Percentiles rank a stretch among this genome's conserved stretches.
Evolutionary conservation across 2,888 invertebrate species (phyloP).

Genomic region (Brachypalpus laphriformis): DNA sequence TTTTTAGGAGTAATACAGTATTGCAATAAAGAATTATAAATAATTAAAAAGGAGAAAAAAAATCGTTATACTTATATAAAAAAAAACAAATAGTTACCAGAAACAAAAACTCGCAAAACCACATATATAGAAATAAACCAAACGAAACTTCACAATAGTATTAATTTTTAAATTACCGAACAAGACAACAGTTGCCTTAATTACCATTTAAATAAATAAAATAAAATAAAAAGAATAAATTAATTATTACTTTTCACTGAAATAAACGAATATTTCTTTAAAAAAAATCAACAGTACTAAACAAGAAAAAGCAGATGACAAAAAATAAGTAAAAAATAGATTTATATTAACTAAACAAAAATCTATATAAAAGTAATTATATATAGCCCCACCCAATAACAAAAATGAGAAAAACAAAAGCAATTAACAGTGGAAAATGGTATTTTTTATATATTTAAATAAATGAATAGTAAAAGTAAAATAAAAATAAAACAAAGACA

Average conservation of each 20-base stretch:
- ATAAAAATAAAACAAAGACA: constrained; percentile 38
- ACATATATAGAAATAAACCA: constrained; percentile 73
- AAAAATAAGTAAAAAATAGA: too few species aligned
- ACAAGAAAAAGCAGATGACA: constrained; percentile 50
- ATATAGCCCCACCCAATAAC: constrained; percentile 72
- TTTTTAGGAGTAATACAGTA: constrained; percentile 72
- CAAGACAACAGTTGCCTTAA: constrained; percentile 75
- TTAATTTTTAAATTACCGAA: constrained; percentile 74
- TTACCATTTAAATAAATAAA: constrained; percentile 69
- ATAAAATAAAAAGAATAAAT: constrained; percentile 39
- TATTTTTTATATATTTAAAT: constrained; percentile 75
- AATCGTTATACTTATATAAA: constrained; percentile 73
- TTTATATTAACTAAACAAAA: constrained; percentile 69
- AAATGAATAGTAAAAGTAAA: constrained; percentile 65
- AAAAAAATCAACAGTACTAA: constrained; percentile 53
- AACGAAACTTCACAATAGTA: constrained; percentile 73
- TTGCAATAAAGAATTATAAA: constrained; percentile 66
- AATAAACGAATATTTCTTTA: constrained; percentile 72
- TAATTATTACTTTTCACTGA: constrained; percentile 69
- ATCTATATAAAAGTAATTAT: constrained; percentile 64
- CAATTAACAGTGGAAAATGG: constrained; percentile 72
- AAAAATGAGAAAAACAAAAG: constrained; percentile 61
- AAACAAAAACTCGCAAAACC: constrained; percentile 73
- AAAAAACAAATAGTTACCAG: constrained; percentile 67
- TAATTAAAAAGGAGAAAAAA: constrained; percentile 35